Evolutionary conservation across 2,888 invertebrate genomes (phyloP).

Genomic region (Andrena flavipes): DNA sequence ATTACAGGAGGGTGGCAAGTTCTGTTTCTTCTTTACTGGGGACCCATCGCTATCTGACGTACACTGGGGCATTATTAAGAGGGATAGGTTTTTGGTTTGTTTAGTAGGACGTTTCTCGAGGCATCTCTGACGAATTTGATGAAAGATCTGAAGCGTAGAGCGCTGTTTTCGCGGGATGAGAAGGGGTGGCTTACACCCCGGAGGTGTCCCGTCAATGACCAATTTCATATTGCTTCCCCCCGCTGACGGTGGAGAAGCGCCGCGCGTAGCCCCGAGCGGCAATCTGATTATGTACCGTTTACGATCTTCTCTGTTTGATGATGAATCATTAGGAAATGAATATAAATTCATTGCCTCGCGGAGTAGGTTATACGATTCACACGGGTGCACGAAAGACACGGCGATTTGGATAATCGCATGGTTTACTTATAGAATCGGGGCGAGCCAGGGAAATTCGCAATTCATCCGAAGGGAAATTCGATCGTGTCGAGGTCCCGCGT

Average conservation of each 20-base stretch:
- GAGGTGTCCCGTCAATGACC: constrained; percentile 29
- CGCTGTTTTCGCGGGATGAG: not conserved
- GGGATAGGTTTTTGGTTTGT: not conserved
- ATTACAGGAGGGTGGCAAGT: not conserved
- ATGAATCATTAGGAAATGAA: constrained; percentile 13
- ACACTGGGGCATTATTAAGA: not conserved
- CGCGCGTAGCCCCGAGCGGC: constrained; percentile 40
- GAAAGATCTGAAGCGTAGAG: not conserved
- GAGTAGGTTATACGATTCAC: not conserved
- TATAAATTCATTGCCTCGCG: constrained; percentile 11
- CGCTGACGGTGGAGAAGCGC: constrained; percentile 4
- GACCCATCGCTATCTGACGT: not conserved
- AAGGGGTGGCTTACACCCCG: constrained; percentile 8
- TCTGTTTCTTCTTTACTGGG: not conserved
- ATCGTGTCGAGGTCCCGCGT: constrained; percentile 4
- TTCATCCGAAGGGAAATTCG: constrained; percentile 19
- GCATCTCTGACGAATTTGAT: not conserved
- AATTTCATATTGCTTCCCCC: constrained; percentile 24
- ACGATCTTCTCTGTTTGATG: constrained; percentile 33
- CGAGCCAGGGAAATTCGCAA: not conserved
- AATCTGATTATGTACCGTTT: constrained; percentile 39
- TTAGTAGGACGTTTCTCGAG: not conserved
- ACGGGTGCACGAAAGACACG: no score
- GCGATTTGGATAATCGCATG: no score
- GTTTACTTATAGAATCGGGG: no score